Evolutionary conservation across 2,888 invertebrate genomes (phyloP), one percentile per base, ranked within the genome.

Genomic region (Aelia acuminata): DNA sequence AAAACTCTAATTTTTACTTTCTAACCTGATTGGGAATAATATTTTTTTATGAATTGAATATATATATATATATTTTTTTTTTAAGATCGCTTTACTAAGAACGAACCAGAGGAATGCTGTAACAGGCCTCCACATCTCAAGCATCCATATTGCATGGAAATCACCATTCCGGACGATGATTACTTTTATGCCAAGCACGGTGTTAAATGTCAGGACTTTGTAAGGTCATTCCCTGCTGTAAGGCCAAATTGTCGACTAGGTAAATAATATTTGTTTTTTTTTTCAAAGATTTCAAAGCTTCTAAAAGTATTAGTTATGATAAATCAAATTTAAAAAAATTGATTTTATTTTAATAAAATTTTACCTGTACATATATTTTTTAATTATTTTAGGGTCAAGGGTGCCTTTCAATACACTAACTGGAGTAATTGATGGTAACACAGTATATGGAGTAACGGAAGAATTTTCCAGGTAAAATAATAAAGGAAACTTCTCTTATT

Each of bases 21-120:
- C n/a, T n/a, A n/a, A n/a, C n/a, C n/a, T n/a, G n/a, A n/a, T n/a
- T n/a, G n/a, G n/a, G n/a, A n/a, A n/a, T n/a, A n/a, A n/a, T n/a
- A n/a, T n/a, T n/a, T n/a, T n/a, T n/a, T n/a, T n/a, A n/a, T n/a
- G n/a, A n/a, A n/a, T n/a, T n/a, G n/a, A n/a, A n/a, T n/a, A n/a
- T n/a, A n/a, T n/a, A n/a, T 35, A 57, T 87, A 85, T 53, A 84
- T 85, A 87, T 50, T 18, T 26, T 80, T 26, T 43, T 50, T 47
- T 88, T n/a, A 92, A 97, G 97, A 97, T 93, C 95, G 97, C 4
- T 93, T 95, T 91, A 96, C 96, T 93, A 95, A 97, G 90, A 97
- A 97, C 92, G 97, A 98, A 92, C 97, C 97, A 3, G 97, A 97
- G 92, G 97, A 97, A 92, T 98, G 97, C 92, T 98, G 97, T 92